phyloP scores from a whole-genome alignment of 92 coral and sea anemone species.

The Zoanthus sansibaricus region DNA sequence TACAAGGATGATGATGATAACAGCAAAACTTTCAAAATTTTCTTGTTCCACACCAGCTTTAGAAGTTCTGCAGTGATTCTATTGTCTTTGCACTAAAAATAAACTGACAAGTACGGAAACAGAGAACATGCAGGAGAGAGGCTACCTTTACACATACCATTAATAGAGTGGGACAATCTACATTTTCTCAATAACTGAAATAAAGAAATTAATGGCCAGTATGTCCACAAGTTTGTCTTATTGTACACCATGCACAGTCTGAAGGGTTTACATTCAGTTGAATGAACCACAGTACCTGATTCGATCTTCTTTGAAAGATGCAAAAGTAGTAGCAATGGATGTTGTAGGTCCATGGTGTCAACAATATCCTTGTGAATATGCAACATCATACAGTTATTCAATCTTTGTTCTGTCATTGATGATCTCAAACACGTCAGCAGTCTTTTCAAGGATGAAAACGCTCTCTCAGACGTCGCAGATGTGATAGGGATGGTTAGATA shows the following conservation, averaged over 20 bases:
- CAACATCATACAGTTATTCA: not conserved
- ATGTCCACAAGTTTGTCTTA: not conserved
- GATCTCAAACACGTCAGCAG: not conserved
- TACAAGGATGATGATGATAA: not conserved
- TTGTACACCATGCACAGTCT: not conserved
- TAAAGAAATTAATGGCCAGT: not conserved
- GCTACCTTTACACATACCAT: not conserved
- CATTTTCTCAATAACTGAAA: not conserved
- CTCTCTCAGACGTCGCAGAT: not conserved
- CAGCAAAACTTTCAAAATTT: not conserved
- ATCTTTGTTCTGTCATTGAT: not conserved
- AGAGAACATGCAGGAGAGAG: not conserved
- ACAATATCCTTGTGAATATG: not conserved
- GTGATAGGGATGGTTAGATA: not conserved
- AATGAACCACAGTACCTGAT: not conserved
- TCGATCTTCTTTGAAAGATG: not conserved
- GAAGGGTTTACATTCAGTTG: conserved; percentile 2
- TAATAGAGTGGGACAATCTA: not conserved
- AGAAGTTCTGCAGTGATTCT: not conserved
- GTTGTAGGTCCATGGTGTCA: conserved; percentile 1
- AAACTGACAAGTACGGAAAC: not conserved
- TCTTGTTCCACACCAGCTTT: not conserved
- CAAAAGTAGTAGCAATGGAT: not conserved
- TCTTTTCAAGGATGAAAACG: not conserved
- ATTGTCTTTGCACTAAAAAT: not conserved